These are phyloP conservation scores for Bedellia somnulentella DNA, from an alignment of 2,888 invertebrate species.

Conservation along the genomic window DNA sequence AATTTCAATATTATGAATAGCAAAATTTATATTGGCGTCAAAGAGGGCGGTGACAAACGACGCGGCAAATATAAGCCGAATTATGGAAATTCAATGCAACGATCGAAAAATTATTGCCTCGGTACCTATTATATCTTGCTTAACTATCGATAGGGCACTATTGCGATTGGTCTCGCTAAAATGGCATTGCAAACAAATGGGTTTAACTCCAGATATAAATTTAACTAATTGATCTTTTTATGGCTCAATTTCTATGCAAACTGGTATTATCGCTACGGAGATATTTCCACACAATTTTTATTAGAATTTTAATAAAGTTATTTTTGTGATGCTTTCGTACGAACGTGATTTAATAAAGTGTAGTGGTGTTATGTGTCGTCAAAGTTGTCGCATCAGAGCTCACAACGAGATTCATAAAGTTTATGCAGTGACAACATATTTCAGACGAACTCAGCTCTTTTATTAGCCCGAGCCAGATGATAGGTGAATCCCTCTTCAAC, in stretches of 20 bases:
- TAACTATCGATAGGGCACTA: constrained; percentile 35
- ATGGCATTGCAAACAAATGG: constrained; percentile 23
- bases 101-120: constrained; percentile 38
- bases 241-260: constrained; percentile 11
- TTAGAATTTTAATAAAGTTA: too few species aligned
- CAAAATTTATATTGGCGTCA: too few species aligned
- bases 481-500: constrained; percentile 21
- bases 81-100: constrained; percentile 38
- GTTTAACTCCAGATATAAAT: constrained; percentile 38
- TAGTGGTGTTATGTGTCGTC: too few species aligned
- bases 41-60: constrained; percentile 16
- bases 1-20: too few species aligned
- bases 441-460: constrained; percentile 38
- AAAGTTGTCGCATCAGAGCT: constrained; percentile 10
- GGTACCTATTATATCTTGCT: constrained; percentile 37
- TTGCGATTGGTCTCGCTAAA: constrained; percentile 51
- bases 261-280: too few species aligned
- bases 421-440: constrained; percentile 58
- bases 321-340: too few species aligned
- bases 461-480: constrained; percentile 49
- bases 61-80: constrained; percentile 35
- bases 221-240: constrained; percentile 30
- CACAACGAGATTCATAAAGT: constrained; percentile 50
- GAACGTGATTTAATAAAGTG: too few species aligned
- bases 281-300: too few species aligned